Conservation (phyloP, 2,113 vertebrate species). For the Mastomys coucha region DNA sequence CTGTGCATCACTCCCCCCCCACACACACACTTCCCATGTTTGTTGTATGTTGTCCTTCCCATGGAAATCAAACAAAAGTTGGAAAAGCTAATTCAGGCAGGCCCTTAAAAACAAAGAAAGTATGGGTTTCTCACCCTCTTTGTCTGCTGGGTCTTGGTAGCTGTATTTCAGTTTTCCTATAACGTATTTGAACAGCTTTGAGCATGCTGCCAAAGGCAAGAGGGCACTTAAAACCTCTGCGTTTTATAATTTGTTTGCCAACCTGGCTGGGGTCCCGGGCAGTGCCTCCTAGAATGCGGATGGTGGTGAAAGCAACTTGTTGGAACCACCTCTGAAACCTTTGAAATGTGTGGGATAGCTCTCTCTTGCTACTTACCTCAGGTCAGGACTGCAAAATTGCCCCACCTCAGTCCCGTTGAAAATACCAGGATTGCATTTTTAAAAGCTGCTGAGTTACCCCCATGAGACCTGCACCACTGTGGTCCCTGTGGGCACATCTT, state of each 20-base stretch:
- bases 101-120: not conserved
- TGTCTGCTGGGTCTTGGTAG: slow-evolving; percentile 20
- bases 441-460: not conserved
- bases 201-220: slow-evolving; percentile 68
- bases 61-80: slow-evolving; percentile 55
- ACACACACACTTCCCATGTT: no score
- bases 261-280: slow-evolving; percentile 73
- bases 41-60: not conserved
- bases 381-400: not conserved
- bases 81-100: slow-evolving; percentile 15
- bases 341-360: slow-evolving; percentile 27
- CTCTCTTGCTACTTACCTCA: not conserved
- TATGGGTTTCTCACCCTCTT: slow-evolving; percentile 34
- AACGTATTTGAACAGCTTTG: slow-evolving; percentile 68
- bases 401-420: not conserved
- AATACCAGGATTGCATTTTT: slow-evolving; percentile 4
- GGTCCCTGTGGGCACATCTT: not conserved
- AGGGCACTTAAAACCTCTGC: slow-evolving; percentile 68
- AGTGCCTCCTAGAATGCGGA: slow-evolving; percentile 30
- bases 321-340: slow-evolving; percentile 27
- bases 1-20: not conserved
- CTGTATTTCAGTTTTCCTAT: slow-evolving; percentile 51
- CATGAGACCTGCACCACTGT: no score
- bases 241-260: slow-evolving; percentile 70
- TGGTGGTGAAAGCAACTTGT: slow-evolving; percentile 53